Evolutionary conservation across 2,797 vertebrate species (phyloP), one percentile per base, ranked within the genome.

Genomic region (Emys orbicularis): DNA sequence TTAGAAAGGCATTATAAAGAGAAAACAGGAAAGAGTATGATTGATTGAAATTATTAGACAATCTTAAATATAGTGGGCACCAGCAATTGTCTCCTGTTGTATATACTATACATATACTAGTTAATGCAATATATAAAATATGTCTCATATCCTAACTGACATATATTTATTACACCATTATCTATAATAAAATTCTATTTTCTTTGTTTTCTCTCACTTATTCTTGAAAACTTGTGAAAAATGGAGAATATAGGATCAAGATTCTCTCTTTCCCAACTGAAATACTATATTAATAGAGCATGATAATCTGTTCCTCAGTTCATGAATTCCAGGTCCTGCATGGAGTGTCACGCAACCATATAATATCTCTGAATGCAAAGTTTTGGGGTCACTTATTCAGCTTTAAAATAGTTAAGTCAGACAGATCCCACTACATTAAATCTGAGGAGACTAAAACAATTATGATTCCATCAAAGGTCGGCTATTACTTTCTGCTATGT

Each of bases 11-110:
- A 52, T 44, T 65, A 86, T 90, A 72, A 89, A 80, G 44, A 85
- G 79, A 92, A 94, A 97, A 89, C 84, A 95, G 86, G 93, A 92
- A 94, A 94, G 86, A 84, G 81, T 87, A 79, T 74, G 2, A 94
- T 95, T 97, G 89, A 89, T 57, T 81, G 81, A 87, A 92, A 94
- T 89, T 91, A 83, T 79, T 88, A 94, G 95, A 91, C 92, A 97
- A 61, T 61, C 16, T 89, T 79, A 59, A 72, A 21, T 87, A 77
- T 52, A 90, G 84, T n/a, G 93, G 93, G 93, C 61, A 93, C 49
- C 59, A 92, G 85, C 92, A 93, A 93, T 85, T 61, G 72, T 87
- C 89, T 89, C 29, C 85, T 91, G 90, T 81, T 94, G 83, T 83
- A 37, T 90, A 93, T 95, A 84, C 79, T 87, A 10, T 80, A 96